A percentile compares a stretch with the other conserved stretches of the same genome.
Conservation (phyloP, 2,888 invertebrate genomes). For the Biston stratarius region DNA sequence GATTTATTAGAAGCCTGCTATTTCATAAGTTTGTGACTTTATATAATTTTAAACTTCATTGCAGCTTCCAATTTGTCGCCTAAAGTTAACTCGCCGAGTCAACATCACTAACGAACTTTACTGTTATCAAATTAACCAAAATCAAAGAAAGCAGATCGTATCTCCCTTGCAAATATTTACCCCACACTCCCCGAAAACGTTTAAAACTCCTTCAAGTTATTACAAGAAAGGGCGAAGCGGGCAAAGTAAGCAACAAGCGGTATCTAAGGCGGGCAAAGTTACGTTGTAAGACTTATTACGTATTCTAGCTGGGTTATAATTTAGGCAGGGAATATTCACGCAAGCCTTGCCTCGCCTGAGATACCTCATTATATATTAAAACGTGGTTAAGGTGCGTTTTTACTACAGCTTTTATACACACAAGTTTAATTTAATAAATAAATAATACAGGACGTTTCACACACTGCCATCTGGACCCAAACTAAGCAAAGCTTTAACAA, state of each 20-base stretch:
- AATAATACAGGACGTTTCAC: too few relatives aligned
- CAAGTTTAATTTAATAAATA: neutral
- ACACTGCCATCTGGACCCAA: too few relatives aligned
- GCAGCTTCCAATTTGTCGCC: neutral
- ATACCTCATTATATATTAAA: conserved; percentile 29
- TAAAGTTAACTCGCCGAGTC: conserved; percentile 4
- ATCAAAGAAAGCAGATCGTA: conserved; percentile 18
- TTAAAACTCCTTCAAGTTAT: conserved; percentile 20
- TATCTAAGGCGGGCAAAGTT: conserved; percentile 17
- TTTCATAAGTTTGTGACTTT: neutral
- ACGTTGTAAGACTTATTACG: conserved; percentile 7
- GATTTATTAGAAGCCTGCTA: neutral
- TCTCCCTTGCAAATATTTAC: conserved; percentile 10
- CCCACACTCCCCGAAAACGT: conserved; percentile 14
- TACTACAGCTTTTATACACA: neutral
- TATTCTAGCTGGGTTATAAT: conserved; percentile 27
- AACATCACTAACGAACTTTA: conserved; percentile 10
- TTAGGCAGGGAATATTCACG: conserved; percentile 29
- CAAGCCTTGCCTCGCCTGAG: conserved; percentile 20
- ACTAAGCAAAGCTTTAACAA: too few relatives aligned
- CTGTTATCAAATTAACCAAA: conserved; percentile 19
- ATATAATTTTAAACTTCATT: neutral
- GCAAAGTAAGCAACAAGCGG: conserved; percentile 20
- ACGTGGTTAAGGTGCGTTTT: conserved; percentile 11
- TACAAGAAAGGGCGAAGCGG: conserved; percentile 20